Conservation (phyloP, 2,113 vertebrate genomes). For the Sinosuthora webbiana region DNA sequence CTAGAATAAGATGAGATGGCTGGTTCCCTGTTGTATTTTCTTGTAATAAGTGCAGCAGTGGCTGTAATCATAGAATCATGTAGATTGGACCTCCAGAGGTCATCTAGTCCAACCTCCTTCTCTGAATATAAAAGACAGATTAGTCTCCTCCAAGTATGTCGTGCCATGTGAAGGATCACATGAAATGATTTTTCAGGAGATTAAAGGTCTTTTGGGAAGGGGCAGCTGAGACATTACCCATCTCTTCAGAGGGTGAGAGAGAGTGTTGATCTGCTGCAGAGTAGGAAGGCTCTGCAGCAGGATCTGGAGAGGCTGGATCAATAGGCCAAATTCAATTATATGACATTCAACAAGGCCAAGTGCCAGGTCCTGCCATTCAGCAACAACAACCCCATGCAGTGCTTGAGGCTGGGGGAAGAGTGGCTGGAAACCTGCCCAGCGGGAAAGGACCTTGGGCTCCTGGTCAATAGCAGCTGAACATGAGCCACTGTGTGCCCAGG, state of each 20-base stretch:
- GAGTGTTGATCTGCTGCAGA: background rate
- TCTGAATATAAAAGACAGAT: background rate
- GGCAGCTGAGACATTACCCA: background rate
- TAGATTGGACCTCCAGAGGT: background rate
- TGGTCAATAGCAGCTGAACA: background rate
- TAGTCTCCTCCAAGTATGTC: background rate
- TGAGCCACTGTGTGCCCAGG: background rate
- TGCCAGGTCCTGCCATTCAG: background rate
- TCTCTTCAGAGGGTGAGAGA: background rate
- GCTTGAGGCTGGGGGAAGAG: background rate
- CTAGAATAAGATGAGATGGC: background rate
- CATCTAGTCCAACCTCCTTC: background rate
- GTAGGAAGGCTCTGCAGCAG: background rate
- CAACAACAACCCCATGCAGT: background rate
- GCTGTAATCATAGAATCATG: background rate
- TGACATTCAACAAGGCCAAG: background rate
- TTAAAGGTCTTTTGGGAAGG: background rate
- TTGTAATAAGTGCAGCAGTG: background rate
- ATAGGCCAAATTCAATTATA: background rate
- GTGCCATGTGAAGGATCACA: background rate
- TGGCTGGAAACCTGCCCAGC: background rate
- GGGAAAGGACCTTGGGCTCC: background rate
- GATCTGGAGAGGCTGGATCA: background rate
- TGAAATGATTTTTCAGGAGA: background rate
- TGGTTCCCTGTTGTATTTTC: background rate